These are phyloP conservation scores for Orthosia cruda DNA, from an alignment of 2,888 invertebrate genomes.

Conservation along the genomic window DNA sequence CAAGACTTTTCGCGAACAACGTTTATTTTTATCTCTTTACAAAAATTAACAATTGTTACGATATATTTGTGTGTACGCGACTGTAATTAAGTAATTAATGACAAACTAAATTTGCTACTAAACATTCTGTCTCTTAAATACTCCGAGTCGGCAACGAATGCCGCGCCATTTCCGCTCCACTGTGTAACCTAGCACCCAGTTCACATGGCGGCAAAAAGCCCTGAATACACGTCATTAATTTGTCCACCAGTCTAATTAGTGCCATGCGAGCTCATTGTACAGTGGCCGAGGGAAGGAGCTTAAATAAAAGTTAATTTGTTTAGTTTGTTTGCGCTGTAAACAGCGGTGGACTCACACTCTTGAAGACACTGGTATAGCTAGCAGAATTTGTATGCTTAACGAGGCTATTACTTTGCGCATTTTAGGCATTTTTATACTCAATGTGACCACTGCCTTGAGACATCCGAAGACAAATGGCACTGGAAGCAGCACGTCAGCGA, in stretches of 20 bases:
- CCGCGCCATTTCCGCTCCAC: conserved; percentile 49
- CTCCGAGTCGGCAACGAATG: conserved; percentile 35
- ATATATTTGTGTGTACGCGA: not conserved
- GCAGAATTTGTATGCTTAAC: not conserved
- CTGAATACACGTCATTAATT: conserved; percentile 54
- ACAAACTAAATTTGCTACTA: not conserved
- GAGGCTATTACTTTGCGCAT: not conserved
- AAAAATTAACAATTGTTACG: not conserved
- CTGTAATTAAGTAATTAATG: not conserved
- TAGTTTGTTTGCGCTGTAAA: conserved; percentile 9
- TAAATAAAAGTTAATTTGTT: conserved; percentile 7
- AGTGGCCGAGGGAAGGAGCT: conserved; percentile 23
- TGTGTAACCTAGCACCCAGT: conserved; percentile 52
- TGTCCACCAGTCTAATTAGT: conserved; percentile 52
- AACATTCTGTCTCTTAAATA: conserved; percentile 24
- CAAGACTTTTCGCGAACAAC: not conserved
- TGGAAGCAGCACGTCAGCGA: too few species aligned
- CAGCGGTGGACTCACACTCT: not conserved
- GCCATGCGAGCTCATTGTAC: conserved; percentile 38
- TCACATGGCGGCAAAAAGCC: conserved; percentile 53
- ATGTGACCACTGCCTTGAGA: too few species aligned
- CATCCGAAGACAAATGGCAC: too few species aligned
- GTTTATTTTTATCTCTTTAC: not conserved
- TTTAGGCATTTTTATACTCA: not conserved
- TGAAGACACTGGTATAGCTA: not conserved